Percentiles rank a stretch among this genome's conserved stretches.
phyloP scores from a whole-genome alignment of 1,140 invertebrate genomes.

The Vollenhovia emeryi region DNA sequence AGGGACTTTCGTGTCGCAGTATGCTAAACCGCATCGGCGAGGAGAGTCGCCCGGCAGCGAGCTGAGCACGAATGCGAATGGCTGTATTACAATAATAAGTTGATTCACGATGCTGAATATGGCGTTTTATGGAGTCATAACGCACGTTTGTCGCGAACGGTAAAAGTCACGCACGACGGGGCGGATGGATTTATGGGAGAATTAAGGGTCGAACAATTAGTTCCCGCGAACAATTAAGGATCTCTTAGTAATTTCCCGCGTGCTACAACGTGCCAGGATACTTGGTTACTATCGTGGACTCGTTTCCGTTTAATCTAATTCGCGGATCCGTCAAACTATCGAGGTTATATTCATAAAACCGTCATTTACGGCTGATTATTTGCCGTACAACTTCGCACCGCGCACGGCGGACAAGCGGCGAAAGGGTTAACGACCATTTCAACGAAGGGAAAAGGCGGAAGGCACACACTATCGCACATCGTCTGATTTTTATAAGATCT shows the following conservation, averaged over 20 bases:
- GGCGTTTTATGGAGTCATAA: conserved; percentile 47
- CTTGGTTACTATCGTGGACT: not conserved
- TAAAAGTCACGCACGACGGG: conserved; percentile 28
- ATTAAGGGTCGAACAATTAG: not conserved
- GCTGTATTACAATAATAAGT: conserved; percentile 55
- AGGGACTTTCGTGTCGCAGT: conserved; percentile 41
- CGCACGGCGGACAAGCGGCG: not conserved
- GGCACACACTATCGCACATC: conserved; percentile 40
- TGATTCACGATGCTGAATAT: conserved; percentile 43
- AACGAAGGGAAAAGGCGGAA: not conserved
- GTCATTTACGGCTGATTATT: not conserved
- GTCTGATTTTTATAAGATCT: conserved; percentile 56
- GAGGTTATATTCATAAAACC: not conserved
- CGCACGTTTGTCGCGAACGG: conserved; percentile 24
- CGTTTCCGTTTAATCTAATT: not conserved
- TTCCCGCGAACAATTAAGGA: conserved; percentile 19
- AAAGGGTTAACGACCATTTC: conserved; percentile 1
- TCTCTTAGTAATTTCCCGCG: not conserved
- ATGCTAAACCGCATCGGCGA: conserved; percentile 36
- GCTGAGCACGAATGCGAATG: conserved; percentile 45
- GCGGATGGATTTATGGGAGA: not conserved
- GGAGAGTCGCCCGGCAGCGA: not conserved
- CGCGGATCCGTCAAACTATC: not conserved
- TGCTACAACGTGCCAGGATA: not conserved
- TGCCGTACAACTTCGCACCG: not conserved